These are phyloP conservation scores for Cynodonichthys magdalenae DNA, from an alignment of 2,797 vertebrate genomes.

Conservation along the genomic window DNA sequence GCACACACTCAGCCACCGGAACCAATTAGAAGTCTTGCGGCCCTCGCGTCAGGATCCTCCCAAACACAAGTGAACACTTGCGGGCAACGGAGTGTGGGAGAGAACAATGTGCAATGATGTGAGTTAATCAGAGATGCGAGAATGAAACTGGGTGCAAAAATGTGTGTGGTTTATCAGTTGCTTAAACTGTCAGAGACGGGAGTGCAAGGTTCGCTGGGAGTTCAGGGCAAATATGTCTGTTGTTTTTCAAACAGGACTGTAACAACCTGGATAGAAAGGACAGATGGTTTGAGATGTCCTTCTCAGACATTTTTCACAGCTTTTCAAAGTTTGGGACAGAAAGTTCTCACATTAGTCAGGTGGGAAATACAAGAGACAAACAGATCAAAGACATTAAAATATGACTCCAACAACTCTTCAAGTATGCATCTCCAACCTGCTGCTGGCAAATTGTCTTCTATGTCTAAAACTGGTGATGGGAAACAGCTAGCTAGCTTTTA, in stretches of 20 bases:
- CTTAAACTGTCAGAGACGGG: constrained; percentile 54
- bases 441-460: no score
- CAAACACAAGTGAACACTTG: constrained; percentile 7
- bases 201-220: constrained; percentile 57
- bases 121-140: constrained; percentile 32
- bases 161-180: constrained; percentile 17
- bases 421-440: no score
- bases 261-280: background rate
- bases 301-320: no score
- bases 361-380: no score
- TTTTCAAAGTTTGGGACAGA: no score
- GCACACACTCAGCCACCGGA: constrained; percentile 28
- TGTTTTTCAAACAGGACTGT: constrained; percentile 1
- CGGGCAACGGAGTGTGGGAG: background rate
- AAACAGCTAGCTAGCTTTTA: no score
- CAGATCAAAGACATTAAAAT: no score
- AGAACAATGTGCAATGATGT: constrained; percentile 22
- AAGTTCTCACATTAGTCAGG: no score
- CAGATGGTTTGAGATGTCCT: background rate
- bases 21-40: constrained; percentile 47
- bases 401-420: no score
- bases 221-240: constrained; percentile 48
- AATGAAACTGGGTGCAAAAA: constrained; percentile 12
- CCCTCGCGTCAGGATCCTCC: constrained; percentile 4
- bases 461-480: no score